Conservation (phyloP, 2,113 vertebrate species). For the Hyaena hyaena region DNA sequence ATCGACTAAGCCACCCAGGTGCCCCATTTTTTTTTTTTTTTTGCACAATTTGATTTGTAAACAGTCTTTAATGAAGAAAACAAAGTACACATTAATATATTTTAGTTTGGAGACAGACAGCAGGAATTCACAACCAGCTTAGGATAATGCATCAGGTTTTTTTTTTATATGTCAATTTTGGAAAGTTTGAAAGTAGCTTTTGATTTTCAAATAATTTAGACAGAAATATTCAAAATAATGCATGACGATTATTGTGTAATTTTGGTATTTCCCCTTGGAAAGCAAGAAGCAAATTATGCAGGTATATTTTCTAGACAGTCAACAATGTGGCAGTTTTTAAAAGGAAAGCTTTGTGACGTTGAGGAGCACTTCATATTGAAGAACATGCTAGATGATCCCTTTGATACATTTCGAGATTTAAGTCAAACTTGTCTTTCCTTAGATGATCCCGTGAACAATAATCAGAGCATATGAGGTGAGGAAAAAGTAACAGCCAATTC, state of each 20-base stretch:
- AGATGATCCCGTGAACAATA: slow-evolving; percentile 30
- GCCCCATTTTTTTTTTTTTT: too few relatives aligned
- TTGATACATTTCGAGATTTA: background rate
- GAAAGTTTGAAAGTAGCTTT: slow-evolving; percentile 36
- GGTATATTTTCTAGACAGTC: background rate
- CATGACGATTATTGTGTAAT: background rate
- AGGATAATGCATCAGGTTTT: background rate
- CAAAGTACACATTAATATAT: background rate
- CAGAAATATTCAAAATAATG: slow-evolving; percentile 4
- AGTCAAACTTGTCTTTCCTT: background rate
- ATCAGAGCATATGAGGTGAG: background rate
- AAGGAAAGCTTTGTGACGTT: slow-evolving; percentile 32
- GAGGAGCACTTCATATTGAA: background rate
- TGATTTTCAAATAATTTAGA: slow-evolving; percentile 45
- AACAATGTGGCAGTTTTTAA: background rate
- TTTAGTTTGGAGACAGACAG: background rate
- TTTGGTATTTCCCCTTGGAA: background rate
- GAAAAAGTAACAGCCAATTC: slow-evolving; percentile 43
- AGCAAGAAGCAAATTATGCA: background rate
- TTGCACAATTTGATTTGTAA: background rate
- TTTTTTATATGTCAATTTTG: background rate
- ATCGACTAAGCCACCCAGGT: too few relatives aligned
- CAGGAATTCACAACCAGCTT: background rate
- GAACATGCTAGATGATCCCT: background rate
- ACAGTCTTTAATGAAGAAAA: background rate